Evolutionary conservation across 1,140 invertebrate genomes (phyloP), one percentile per base, ranked within the genome.

Genomic region (Macrosteles quadrilineatus): DNA sequence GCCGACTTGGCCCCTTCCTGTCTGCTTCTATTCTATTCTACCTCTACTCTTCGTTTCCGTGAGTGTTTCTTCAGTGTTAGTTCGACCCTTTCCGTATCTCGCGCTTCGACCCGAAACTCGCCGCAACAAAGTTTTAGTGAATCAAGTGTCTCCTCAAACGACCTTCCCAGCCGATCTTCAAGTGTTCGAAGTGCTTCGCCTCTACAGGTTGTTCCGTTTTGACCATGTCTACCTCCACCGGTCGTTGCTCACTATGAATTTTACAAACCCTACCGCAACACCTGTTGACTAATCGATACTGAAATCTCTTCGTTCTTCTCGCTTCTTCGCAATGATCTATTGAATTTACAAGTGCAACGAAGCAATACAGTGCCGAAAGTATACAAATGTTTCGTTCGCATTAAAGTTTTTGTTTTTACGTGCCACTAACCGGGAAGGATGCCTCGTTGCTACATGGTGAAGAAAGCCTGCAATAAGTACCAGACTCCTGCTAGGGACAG

Each of bases 391-490:
- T 59, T 59, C 25, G 9, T 59, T 59, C 23, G n/a, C 21, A 62
- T 55, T 72, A 36, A 40, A 57, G 59, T 69, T 67, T 67, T 55
- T 67, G 29, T 31, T 25, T 64, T n/a, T 19, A 21, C 12, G 27
- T 59, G 59, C 36, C 40, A 21, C 2, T 2, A 14, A 6, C 53
- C 21, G 68, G 36, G 17, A 9, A 72, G 43, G 25, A 76, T 85
- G 83, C 84, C 84, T 71, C 82, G 83, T 31, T 85, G 83, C 73
- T 85, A 85, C 69, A 85, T 84, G 84, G 84, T 85, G 69, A 85
- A 85, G 77, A 85, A 85, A 71, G 78, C 82, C 43, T 83, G 82
- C 81, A 83, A 83, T 80, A 85, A 85, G 79, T 84, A 85, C 72
- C 81, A 80, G 70, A 66, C 36, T n/a, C 43, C 57, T 14, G 29